Conservation (phyloP, 2,113 vertebrate genomes). For the Petaurus breviceps region DNA sequence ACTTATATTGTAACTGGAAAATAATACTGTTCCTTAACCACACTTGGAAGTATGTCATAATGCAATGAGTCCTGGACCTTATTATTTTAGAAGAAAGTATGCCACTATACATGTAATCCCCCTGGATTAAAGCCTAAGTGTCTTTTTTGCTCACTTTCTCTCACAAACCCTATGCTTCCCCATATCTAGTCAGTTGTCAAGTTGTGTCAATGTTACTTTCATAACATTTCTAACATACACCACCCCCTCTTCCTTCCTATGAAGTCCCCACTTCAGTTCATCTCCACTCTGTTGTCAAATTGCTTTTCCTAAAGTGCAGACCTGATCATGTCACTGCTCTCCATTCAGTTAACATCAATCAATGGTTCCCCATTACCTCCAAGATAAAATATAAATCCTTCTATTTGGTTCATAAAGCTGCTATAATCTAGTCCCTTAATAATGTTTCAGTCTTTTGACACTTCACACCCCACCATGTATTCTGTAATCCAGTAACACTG, state of each 20-base stretch:
- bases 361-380: background rate
- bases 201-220: too few relatives aligned
- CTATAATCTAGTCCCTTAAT: background rate
- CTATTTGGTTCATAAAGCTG: background rate
- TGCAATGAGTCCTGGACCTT: background rate
- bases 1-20: background rate
- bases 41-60: background rate
- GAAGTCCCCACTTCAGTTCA: background rate
- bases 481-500: background rate
- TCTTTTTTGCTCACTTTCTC: background rate
- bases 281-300: background rate
- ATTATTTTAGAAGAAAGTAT: background rate
- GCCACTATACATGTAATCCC: background rate
- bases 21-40: background rate
- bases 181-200: too few relatives aligned
- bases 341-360: background rate
- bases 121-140: background rate
- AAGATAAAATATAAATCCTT: background rate
- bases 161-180: too few relatives aligned
- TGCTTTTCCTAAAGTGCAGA: background rate
- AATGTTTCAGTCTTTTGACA: background rate
- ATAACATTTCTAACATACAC: too few relatives aligned
- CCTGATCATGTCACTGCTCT: background rate
- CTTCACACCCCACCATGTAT: background rate
- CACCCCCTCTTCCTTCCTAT: background rate